Evolutionary conservation across 2,113 vertebrate genomes (phyloP), one percentile per base, ranked within the genome.

Genomic region (Oncorhynchus keta): DNA sequence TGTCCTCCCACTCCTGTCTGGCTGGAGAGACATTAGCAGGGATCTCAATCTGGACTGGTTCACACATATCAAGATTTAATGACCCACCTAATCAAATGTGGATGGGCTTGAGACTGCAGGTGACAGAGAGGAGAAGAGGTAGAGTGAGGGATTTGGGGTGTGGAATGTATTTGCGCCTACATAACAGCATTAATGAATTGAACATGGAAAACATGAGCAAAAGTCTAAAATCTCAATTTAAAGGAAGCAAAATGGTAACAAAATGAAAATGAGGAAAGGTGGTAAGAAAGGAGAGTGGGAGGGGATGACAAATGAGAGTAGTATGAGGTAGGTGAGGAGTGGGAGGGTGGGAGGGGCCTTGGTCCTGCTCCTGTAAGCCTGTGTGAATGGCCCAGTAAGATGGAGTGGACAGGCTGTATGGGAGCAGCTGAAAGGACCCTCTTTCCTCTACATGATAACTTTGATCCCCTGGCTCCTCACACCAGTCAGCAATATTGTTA

Each of bases 401-500:
- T 84, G 90, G 93, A 94, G 93, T 93, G 90, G 93, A 94, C 92
- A 90, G 87, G 81, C 85, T 92, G 85, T 88, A 90, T 88, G 77
- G 90, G 81, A 79, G 70, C 30, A 39, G 55, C 75, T 92, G 90
- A 94, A 93, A 89, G 89, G 89, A 13, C 51, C 77, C 85, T 89
- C 91, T 93, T 89, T 91, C 90, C 81, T 88, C 89, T 82, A 94
- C 93, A 94, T 90, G 92, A 92, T 91, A 88, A 88, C 93, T 94
- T 94, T 94, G 93, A 94, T 94, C 92, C 86, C 80, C 87, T 87
- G 88, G 88, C 89, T 92, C 89, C 86, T 49, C 91, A 88, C 88
- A 93, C 85, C 89, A 92, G 92, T 93, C 93, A 93, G 92, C 93
- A 94, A 93, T 93, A 94, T 89, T 93, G 92, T 91, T 85, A 81